A percentile compares a stretch with the other conserved stretches of the same genome.
Conservation (phyloP, 2,113 vertebrate species). For the Tachuris rubrigastra region DNA sequence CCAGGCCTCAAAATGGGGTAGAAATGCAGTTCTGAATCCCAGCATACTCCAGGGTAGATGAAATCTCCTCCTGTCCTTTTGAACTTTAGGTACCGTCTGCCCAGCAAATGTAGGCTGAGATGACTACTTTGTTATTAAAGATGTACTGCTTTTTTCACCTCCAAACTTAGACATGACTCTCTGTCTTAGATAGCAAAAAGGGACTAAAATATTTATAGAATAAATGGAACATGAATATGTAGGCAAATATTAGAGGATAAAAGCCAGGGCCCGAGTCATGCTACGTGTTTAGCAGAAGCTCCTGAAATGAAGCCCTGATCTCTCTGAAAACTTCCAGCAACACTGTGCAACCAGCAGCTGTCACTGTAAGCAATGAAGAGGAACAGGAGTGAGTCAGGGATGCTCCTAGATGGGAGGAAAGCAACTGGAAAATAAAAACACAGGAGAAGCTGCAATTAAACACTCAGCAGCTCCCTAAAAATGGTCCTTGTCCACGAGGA, state of each 20-base stretch:
- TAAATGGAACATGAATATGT: neutral
- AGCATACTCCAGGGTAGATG: neutral
- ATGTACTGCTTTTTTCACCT: neutral
- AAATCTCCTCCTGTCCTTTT: neutral
- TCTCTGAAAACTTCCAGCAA: neutral
- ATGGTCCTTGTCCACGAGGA: neutral
- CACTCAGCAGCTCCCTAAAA: constrained; percentile 1
- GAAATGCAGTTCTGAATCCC: neutral
- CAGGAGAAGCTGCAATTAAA: neutral
- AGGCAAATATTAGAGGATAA: neutral
- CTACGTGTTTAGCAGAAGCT: neutral
- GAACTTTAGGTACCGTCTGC: neutral
- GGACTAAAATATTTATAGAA: neutral
- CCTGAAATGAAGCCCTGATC: neutral
- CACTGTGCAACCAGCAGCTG: constrained; percentile 38
- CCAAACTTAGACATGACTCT: neutral
- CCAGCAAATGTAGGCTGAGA: neutral
- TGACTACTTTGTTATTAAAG: neutral
- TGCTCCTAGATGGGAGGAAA: neutral
- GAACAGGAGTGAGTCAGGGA: neutral
- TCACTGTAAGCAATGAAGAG: constrained; percentile 20
- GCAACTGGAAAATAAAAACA: constrained; percentile 42
- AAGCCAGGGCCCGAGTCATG: neutral
- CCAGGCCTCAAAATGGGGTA: neutral
- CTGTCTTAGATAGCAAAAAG: neutral